Conservation (phyloP, 2,888 invertebrate genomes). For the Drosophila lutescens region DNA sequence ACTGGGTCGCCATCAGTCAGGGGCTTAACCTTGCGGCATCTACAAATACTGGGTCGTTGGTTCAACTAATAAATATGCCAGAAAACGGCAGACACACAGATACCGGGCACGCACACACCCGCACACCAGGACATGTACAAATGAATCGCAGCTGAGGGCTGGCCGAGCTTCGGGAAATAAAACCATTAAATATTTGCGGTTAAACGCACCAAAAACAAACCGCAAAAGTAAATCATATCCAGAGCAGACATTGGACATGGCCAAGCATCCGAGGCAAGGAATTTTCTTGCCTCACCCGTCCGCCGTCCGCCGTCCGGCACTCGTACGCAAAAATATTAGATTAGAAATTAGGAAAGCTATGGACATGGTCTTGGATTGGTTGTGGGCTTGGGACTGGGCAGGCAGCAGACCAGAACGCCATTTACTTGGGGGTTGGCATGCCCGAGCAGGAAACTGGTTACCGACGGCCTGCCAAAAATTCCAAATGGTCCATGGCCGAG, state of each 20-base stretch:
- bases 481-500: slow-evolving; percentile 75
- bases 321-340: slow-evolving; percentile 76
- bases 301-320: slow-evolving; percentile 16
- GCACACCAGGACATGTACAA: slow-evolving; percentile 57
- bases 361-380: slow-evolving; percentile 28
- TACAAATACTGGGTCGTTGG: slow-evolving; percentile 57
- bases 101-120: slow-evolving; percentile 20
- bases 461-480: slow-evolving; percentile 69
- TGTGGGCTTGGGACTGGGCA: slow-evolving; percentile 26
- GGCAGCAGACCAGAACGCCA: slow-evolving; percentile 72
- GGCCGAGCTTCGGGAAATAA: slow-evolving; percentile 56
- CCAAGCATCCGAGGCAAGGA: slow-evolving; percentile 53
- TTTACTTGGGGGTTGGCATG: slow-evolving; percentile 45
- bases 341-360: slow-evolving; percentile 77
- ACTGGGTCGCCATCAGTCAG: slow-evolving; percentile 43
- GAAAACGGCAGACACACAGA: slow-evolving; percentile 42
- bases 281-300: slow-evolving; percentile 42
- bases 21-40: slow-evolving; percentile 39
- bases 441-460: slow-evolving; percentile 30
- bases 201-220: slow-evolving; percentile 77
- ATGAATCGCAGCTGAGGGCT: slow-evolving; percentile 72
- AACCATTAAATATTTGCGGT: slow-evolving; percentile 80
- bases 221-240: slow-evolving; percentile 77
- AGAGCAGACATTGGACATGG: slow-evolving; percentile 62
- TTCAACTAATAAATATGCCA: slow-evolving; percentile 78